Conservation (phyloP, 1,140 invertebrate species). For the Dendroctonus ponderosae region DNA sequence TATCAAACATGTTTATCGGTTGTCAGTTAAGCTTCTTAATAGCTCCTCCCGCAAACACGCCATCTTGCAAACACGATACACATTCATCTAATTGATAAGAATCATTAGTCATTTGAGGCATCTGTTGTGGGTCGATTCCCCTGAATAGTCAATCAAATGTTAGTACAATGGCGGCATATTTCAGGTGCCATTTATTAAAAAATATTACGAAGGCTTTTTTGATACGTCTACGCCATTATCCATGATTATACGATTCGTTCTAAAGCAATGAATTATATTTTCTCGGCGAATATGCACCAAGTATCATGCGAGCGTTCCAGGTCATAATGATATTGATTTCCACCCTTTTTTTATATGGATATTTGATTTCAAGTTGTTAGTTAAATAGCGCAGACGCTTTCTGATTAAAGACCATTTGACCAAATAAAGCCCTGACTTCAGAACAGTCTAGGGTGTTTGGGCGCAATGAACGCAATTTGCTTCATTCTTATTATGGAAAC, state of each 20-base stretch:
- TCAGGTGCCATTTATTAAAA: conserved; percentile 24
- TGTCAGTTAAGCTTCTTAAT: not conserved
- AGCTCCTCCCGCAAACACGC: conserved; percentile 30
- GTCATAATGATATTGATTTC: too few species aligned
- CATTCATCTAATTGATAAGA: conserved; percentile 47
- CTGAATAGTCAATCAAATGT: conserved; percentile 41
- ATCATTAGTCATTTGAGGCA: conserved; percentile 45
- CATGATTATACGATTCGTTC: not conserved
- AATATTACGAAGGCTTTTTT: conserved; percentile 23
- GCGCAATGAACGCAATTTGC: too few species aligned
- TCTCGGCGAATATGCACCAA: not conserved
- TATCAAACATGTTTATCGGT: not conserved
- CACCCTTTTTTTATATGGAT: too few species aligned
- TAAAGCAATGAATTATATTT: not conserved
- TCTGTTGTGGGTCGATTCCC: conserved; percentile 37
- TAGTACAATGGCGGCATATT: conserved; percentile 19
- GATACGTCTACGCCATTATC: not conserved
- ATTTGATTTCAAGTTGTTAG: too few species aligned
- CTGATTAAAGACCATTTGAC: too few species aligned
- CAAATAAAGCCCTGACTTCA: too few species aligned
- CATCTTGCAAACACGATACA: conserved; percentile 38
- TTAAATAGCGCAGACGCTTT: too few species aligned
- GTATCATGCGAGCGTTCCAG: too few species aligned
- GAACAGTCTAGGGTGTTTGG: too few species aligned
- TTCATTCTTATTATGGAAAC: too few species aligned